Evolutionary conservation across 2,113 vertebrate genomes (phyloP).

Genomic region (Dromaius novaehollandiae): DNA sequence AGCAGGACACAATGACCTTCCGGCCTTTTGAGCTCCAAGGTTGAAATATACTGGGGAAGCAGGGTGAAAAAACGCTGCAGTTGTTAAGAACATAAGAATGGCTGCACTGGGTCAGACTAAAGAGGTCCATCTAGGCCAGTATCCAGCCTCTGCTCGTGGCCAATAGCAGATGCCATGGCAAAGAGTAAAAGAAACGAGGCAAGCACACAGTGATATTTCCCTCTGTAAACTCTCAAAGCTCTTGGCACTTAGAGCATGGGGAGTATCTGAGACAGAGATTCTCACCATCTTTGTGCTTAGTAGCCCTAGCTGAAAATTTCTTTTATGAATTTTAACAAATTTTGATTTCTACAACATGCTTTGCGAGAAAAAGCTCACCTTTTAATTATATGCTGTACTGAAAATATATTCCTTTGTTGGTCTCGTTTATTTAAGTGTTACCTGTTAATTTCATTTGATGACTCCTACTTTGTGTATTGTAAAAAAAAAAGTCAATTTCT

Average conservation of each 20-base stretch:
- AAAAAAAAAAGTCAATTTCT: not conserved
- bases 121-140: not conserved
- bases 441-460: not conserved
- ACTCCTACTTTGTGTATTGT: not conserved
- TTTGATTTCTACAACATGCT: not conserved
- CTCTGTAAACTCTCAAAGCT: not conserved
- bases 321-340: not conserved
- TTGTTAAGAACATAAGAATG: not conserved
- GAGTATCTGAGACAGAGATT: not conserved
- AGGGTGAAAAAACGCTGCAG: not conserved
- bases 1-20: not conserved
- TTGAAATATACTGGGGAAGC: not conserved
- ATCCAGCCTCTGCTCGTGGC: too few relatives aligned
- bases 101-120: not conserved
- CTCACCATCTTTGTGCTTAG: not conserved
- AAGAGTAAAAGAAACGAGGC: not conserved
- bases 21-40: not conserved
- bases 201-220: rapidly evolving
- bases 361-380: rapidly evolving
- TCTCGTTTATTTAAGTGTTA: not conserved
- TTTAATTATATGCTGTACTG: not conserved
- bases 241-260: rapidly evolving
- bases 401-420: not conserved
- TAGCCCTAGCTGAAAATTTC: not conserved
- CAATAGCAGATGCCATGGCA: not conserved